Evolutionary conservation across 2,888 invertebrate genomes (phyloP), one percentile per base, ranked within the genome.

Genomic region (Melinaea marsaeus): DNA sequence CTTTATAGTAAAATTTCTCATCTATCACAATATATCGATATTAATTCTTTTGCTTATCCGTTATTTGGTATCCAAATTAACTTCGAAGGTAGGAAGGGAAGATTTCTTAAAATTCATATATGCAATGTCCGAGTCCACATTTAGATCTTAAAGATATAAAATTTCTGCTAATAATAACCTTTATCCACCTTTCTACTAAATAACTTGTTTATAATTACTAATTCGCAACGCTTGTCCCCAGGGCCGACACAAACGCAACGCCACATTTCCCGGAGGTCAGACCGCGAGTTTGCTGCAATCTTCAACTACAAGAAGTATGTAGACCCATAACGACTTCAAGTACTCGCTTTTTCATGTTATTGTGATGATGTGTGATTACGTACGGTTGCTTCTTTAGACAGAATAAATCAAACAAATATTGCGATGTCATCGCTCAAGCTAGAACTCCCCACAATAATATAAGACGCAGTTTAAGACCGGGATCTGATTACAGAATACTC

Each of bases 161-260:
- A 51, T 32, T 3, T 32, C 51, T 7, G 7, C 32, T 51, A 11
- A 51, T 32, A 51, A 51, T 22, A 51, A 51, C 22, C 32, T 32
- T 51, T 32, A 51, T 51, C 32, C 32, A 51, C 51, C 51, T 51
- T 51, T 51, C 51, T 32, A 51, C 51, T 51, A 51, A 51, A 47
- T 47, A 57, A 61, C 58, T 55, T 62, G 57, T 62, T 60, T 59
- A 51, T 51, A 51, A 51, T 51, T 51, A 51, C 32, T 51, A 51
- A 51, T 51, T 51, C 51, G 51, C 51, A 9, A 32, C 51, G 51
- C 51, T 83, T 83, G 75, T 80, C 78, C 77, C 13, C 90, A 94
- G 93, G 95, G 95, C 65, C 94, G 95, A 58, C 95, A 95, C 80
- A 95, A 95, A 86, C 89, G 95, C 65, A 95, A 95, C 79, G 95